These are phyloP conservation scores for Hypena proboscidalis DNA, from an alignment of 2,888 invertebrate species.

Conservation along the genomic window DNA sequence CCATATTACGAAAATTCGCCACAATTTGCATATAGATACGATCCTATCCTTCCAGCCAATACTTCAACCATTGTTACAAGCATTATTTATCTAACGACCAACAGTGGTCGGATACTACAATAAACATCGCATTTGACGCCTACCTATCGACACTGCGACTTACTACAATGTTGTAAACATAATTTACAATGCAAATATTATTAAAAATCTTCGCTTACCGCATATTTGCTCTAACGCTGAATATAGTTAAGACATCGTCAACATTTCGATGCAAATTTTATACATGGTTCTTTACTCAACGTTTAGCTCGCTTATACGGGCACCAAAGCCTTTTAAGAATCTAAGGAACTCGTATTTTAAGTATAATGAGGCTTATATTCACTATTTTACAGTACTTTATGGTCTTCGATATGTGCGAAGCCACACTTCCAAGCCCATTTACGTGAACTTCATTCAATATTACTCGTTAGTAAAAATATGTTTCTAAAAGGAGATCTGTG, in stretches of 20 bases:
- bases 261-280: conserved; percentile 46
- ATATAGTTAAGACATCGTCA: conserved; percentile 46
- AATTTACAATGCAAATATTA: conserved; percentile 47
- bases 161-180: conserved; percentile 49
- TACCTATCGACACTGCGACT: conserved; percentile 48
- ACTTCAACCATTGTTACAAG: conserved; percentile 62
- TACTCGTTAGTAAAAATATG: too few species aligned
- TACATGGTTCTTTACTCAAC: conserved; percentile 47
- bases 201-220: conserved; percentile 41
- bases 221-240: conserved; percentile 34
- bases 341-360: conserved; percentile 33
- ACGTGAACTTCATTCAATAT: too few species aligned
- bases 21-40: conserved; percentile 78
- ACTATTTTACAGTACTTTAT: conserved; percentile 27
- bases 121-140: conserved; percentile 54
- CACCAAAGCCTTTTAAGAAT: conserved; percentile 31
- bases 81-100: conserved; percentile 68
- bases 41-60: conserved; percentile 55
- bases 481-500: too few species aligned
- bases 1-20: conserved; percentile 78
- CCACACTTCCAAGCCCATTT: conserved; percentile 28
- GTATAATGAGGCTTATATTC: conserved; percentile 22
- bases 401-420: conserved; percentile 32
- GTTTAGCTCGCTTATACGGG: conserved; percentile 31
- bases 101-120: conserved; percentile 44